Conservation (phyloP, 2,797 vertebrate species). For the Miichthys miiuy region DNA sequence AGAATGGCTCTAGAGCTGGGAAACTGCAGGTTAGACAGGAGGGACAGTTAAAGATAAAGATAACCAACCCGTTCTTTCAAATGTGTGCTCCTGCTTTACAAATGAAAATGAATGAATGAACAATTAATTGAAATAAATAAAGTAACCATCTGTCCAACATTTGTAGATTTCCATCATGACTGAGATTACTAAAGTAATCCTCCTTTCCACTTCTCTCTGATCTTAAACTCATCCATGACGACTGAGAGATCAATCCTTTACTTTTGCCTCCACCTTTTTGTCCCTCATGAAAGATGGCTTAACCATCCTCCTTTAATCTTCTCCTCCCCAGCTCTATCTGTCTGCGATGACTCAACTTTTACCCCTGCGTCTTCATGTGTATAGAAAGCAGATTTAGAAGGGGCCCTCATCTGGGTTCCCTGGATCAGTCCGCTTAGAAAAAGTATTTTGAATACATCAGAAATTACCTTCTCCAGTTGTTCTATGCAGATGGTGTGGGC, state of each 20-base stretch:
- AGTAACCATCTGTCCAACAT: background rate
- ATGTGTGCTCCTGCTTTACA: background rate
- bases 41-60: conserved; percentile 50
- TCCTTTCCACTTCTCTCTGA: background rate
- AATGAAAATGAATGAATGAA: background rate
- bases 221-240: conserved; percentile 7
- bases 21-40: conserved; percentile 77
- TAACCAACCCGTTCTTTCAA: background rate
- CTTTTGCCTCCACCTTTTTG: conserved; percentile 11
- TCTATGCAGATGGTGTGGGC: conserved; percentile 94
- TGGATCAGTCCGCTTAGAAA: background rate
- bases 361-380: background rate
- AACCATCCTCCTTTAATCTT: conserved; percentile 2
- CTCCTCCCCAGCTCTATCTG: background rate
- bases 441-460: background rate
- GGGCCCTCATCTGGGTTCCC: background rate
- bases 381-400: background rate
- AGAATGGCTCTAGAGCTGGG: conserved; percentile 67
- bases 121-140: background rate
- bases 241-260: conserved; percentile 18
- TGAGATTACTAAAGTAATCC: conserved; percentile 31
- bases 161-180: background rate
- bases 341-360: background rate
- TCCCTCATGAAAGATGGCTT: background rate
- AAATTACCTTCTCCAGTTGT: conserved; percentile 93